Base-by-base conservation (phyloP, 35 echinoderm and acorn worm genomes). In the Ptychodera flava region DNA sequence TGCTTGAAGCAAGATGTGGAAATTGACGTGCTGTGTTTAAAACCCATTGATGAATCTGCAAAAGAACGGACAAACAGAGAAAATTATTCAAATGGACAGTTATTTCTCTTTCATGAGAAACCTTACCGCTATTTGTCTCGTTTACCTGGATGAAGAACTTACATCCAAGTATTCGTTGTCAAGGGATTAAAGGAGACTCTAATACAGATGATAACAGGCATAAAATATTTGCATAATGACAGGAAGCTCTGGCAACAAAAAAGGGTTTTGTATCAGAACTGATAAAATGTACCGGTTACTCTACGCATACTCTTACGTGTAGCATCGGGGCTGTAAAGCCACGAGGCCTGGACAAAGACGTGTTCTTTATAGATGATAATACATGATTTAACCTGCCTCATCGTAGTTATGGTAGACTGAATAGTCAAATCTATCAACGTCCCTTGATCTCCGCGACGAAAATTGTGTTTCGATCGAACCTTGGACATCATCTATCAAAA, bases 41-140 rank as follows among this genome's bases (percentile, higher is more conserved):
- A 76, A 93, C 88, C 94, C 94, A 97, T 28, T 88, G 81, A 83
- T 92, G 91, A 83, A 97, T 97, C 94, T 97, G n/a, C n/a, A n/a
- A n/a, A n/a, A n/a, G n/a, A n/a, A n/a, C n/a, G n/a, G n/a, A n/a
- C n/a, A n/a, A 22, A 80, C 6, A 28, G 12, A 34, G 1, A 82
- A 82, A 31, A 10, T 31, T 79, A 28, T 28, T 79, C 78, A 79
- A 30, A 1, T 6, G 29, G 6, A 79, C 32, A 28, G 32, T 79
- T 31, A n/a, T n/a, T n/a, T n/a, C n/a, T n/a, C n/a, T n/a, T n/a
- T n/a, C n/a, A n/a, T n/a, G n/a, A n/a, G n/a, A n/a, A n/a, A n/a
- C n/a, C n/a, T n/a, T n/a, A n/a, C n/a, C n/a, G n/a, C n/a, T n/a
- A n/a, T n/a, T n/a, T n/a, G n/a, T n/a, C n/a, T n/a, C n/a, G n/a